A percentile compares a stretch with the other conserved stretches of the same genome.
Conservation (phyloP, 2,888 invertebrate genomes). For the Stramonita haemastoma region DNA sequence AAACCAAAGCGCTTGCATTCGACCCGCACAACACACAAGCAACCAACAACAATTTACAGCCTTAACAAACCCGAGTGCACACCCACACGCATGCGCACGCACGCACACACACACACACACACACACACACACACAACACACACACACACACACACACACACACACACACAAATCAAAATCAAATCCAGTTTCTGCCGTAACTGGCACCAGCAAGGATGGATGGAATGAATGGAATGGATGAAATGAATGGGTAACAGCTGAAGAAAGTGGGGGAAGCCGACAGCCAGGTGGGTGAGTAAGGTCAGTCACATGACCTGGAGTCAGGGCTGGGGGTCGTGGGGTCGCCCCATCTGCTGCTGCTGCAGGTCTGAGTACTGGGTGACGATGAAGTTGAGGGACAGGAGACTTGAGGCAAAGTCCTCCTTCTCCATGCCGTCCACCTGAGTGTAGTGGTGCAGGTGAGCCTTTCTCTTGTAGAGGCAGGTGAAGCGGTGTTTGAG, state of each 20-base stretch:
- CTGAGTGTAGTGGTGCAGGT: slow-evolving; percentile 78
- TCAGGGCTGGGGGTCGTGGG: slow-evolving; percentile 60
- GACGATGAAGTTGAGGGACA: slow-evolving; percentile 71
- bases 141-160: no score
- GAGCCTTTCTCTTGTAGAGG: slow-evolving; percentile 76
- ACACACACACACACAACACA: background rate
- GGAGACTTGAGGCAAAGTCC: slow-evolving; percentile 73
- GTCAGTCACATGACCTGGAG: slow-evolving; percentile 55
- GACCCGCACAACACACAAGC: no score
- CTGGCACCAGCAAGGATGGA: no score
- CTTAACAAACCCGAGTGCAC: background rate
- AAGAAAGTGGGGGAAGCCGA: background rate
- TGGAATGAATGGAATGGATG: no score
- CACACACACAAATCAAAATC: no score
- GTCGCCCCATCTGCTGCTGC: slow-evolving; percentile 60
- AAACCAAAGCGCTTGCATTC: no score
- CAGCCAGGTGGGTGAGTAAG: background rate
- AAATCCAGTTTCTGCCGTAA: no score
- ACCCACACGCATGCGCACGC: no score
- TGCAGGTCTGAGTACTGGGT: slow-evolving; percentile 72
- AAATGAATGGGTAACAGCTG: no score
- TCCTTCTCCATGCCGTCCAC: slow-evolving; percentile 76
- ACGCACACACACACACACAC: background rate
- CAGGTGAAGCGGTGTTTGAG: slow-evolving; percentile 75
- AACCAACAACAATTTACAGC: no score